Percentiles rank a stretch among this genome's conserved stretches.
Conservation (phyloP, 64 coral and sea anemone species). For the Montipora capricornis region DNA sequence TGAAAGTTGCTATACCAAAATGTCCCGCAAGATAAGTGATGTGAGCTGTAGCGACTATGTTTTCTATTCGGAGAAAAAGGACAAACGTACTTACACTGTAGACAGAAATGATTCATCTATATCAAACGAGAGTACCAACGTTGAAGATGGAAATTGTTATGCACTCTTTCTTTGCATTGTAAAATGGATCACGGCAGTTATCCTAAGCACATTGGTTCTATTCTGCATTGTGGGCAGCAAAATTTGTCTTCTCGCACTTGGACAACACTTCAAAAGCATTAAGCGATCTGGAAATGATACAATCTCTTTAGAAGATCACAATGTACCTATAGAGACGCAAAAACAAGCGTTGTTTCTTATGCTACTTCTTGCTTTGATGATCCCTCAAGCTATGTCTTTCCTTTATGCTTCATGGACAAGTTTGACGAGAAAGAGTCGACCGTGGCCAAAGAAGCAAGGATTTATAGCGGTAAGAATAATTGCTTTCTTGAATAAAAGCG, state of each 20-base stretch:
- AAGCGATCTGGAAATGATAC: background rate
- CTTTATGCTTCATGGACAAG: slow-evolving; percentile 72
- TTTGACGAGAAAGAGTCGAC: slow-evolving; percentile 67
- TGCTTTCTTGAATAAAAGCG: background rate
- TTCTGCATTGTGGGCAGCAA: slow-evolving; percentile 41
- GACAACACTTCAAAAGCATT: slow-evolving; percentile 14
- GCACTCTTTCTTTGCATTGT: background rate
- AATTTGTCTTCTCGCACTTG: slow-evolving; percentile 49
- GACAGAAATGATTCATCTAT: background rate
- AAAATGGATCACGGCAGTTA: slow-evolving; percentile 26
- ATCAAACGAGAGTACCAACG: background rate
- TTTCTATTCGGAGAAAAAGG: background rate
- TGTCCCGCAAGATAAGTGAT: background rate
- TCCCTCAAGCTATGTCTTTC: slow-evolving; percentile 77
- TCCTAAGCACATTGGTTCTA: background rate
- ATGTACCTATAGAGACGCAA: background rate
- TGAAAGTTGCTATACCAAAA: background rate
- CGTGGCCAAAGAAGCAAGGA: slow-evolving; percentile 77
- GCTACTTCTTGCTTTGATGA: slow-evolving; percentile 73
- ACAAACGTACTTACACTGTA: background rate
- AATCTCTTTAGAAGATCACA: background rate
- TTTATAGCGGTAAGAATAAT: slow-evolving; percentile 62
- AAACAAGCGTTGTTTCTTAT: slow-evolving; percentile 81
- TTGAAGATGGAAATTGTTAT: background rate
- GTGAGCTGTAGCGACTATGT: too few species aligned